Evolutionary conservation across 2,113 vertebrate genomes (phyloP).

Genomic region (Bolborhynchus lineola): DNA sequence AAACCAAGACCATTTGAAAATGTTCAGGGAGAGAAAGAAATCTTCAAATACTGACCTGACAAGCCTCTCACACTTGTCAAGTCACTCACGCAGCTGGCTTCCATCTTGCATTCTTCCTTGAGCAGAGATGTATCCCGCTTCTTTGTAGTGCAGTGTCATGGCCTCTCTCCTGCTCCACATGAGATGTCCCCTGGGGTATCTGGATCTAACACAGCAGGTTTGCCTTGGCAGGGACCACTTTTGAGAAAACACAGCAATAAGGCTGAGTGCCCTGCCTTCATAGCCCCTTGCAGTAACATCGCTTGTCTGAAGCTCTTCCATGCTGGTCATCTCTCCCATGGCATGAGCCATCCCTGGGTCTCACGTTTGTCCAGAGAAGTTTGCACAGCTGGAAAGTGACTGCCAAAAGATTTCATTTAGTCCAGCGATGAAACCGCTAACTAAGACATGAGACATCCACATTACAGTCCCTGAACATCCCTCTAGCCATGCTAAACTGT

Average conservation of each 20-base stretch:
- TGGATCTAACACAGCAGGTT: not conserved
- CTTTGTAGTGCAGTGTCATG: not conserved
- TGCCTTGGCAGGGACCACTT: not conserved
- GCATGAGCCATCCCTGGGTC: not conserved
- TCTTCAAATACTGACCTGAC: not conserved
- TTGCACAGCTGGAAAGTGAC: not conserved
- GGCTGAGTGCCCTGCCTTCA: not conserved
- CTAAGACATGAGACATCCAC: not conserved
- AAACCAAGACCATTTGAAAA: not conserved
- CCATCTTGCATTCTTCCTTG: fast-evolving
- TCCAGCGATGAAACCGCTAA: not conserved
- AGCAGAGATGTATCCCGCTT: not conserved
- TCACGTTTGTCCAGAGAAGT: not conserved
- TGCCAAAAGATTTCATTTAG: not conserved
- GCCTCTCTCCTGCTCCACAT: fast-evolving
- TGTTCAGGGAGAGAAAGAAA: not conserved
- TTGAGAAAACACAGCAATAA: not conserved
- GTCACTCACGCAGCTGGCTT: not conserved
- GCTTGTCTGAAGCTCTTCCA: not conserved
- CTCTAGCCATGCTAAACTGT: not conserved
- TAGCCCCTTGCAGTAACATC: fast-evolving
- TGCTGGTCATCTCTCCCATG: not conserved
- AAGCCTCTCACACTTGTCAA: not conserved
- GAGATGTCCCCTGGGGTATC: fast-evolving
- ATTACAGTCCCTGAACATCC: fast-evolving